Evolutionary conservation across 92 coral and sea anemone genomes (phyloP).

Genomic region (Phymanthus crucifer): DNA sequence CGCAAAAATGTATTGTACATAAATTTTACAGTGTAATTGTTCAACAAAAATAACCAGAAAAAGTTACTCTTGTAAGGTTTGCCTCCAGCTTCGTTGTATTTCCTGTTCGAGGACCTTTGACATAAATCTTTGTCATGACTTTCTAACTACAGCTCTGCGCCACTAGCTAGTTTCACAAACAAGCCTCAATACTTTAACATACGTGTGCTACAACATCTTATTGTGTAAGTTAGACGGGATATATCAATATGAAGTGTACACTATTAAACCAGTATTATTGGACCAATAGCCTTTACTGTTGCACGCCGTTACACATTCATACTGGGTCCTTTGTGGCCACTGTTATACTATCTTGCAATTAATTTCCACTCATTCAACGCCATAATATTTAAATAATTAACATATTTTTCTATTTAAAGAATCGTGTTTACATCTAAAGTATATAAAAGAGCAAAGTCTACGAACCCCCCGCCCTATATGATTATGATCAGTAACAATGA

Average conservation of each 20-base stretch:
- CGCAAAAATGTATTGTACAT: too few species aligned
- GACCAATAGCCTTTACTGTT: too few species aligned
- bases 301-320: too few species aligned
- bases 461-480: background rate
- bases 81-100: background rate
- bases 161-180: background rate
- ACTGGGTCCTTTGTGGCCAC: background rate
- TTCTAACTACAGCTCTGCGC: background rate
- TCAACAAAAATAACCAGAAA: background rate
- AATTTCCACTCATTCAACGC: conserved; percentile 1
- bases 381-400: conserved; percentile 2
- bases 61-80: background rate
- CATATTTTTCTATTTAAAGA: background rate
- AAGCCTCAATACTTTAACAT: background rate
- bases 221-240: background rate
- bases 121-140: background rate
- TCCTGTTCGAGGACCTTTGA: conserved; percentile 4
- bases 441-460: conserved; percentile 7
- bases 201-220: background rate
- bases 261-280: background rate
- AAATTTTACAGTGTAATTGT: background rate
- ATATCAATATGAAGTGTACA: background rate
- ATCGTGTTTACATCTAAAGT: background rate
- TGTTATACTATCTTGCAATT: background rate
- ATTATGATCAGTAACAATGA: background rate